Percentiles rank a stretch among this genome's conserved stretches.
These are phyloP conservation scores for Subacronicta megacephala DNA, from an alignment of 2,888 invertebrate species.

Conservation along the genomic window DNA sequence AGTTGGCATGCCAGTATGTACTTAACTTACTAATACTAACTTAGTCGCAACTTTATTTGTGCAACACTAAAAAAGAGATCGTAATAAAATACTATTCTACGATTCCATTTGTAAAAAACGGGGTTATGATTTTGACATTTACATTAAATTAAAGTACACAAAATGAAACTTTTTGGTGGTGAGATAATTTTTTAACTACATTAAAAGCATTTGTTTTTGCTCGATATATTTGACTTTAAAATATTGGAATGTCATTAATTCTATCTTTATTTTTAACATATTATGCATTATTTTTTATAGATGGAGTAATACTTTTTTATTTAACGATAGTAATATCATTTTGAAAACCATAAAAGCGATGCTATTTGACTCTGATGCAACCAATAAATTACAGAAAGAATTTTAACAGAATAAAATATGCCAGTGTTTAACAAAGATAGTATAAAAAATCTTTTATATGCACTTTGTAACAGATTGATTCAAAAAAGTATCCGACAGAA, in stretches of 20 bases:
- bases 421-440: not conserved
- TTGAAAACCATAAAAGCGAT: conserved; percentile 17
- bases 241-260: not conserved
- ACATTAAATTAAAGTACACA: not conserved
- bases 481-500: conserved; percentile 38
- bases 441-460: conserved; percentile 18
- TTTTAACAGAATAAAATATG: conserved; percentile 26
- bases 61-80: not conserved
- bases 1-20: too few relatives aligned
- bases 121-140: not conserved
- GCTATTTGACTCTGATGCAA: conserved; percentile 4
- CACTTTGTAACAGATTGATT: conserved; percentile 26
- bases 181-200: too few relatives aligned
- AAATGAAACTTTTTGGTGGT: not conserved
- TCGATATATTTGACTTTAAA: too few relatives aligned
- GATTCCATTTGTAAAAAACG: not conserved
- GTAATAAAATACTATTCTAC: not conserved
- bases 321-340: conserved; percentile 7
- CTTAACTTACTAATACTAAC: not conserved
- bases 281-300: not conserved
- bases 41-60: not conserved
- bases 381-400: conserved; percentile 21
- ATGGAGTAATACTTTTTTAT: not conserved
- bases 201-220: too few relatives aligned
- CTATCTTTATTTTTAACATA: not conserved